Percentiles rank a stretch among this genome's conserved stretches.
These are phyloP conservation scores for Hozukius guyotensis DNA, from an alignment of 2,797 vertebrate genomes.

Conservation along the genomic window DNA sequence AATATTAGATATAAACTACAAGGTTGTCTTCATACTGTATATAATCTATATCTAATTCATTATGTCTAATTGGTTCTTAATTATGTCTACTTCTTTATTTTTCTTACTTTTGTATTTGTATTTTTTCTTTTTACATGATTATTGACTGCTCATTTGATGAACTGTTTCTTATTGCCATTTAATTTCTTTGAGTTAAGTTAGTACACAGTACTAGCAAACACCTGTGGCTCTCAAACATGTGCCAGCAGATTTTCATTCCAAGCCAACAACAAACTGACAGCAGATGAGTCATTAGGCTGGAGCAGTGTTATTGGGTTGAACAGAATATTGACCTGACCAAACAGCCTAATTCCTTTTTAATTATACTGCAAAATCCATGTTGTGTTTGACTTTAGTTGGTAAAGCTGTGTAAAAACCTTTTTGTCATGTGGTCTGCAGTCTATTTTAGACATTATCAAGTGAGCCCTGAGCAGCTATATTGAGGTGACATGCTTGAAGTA, in stretches of 20 bases:
- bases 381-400: neutral
- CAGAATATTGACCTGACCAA: neutral
- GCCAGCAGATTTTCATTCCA: too few species aligned
- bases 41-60: neutral
- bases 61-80: neutral
- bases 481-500: conserved; percentile 56
- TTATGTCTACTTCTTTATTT: neutral
- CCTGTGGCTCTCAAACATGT: neutral
- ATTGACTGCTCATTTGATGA: neutral
- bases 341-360: neutral
- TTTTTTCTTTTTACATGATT: neutral
- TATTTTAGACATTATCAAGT: conserved; percentile 27
- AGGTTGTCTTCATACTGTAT: too few species aligned
- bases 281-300: neutral
- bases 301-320: neutral
- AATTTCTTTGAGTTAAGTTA: neutral
- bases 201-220: neutral
- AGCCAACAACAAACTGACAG: neutral
- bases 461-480: conserved; percentile 43
- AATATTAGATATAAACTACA: neutral
- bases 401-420: neutral
- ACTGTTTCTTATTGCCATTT: neutral
- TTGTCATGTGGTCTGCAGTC: neutral
- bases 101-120: neutral
- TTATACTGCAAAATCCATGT: neutral